phyloP scores from a whole-genome alignment of 1,140 invertebrate species.

The Sminthurinus signatus region DNA sequence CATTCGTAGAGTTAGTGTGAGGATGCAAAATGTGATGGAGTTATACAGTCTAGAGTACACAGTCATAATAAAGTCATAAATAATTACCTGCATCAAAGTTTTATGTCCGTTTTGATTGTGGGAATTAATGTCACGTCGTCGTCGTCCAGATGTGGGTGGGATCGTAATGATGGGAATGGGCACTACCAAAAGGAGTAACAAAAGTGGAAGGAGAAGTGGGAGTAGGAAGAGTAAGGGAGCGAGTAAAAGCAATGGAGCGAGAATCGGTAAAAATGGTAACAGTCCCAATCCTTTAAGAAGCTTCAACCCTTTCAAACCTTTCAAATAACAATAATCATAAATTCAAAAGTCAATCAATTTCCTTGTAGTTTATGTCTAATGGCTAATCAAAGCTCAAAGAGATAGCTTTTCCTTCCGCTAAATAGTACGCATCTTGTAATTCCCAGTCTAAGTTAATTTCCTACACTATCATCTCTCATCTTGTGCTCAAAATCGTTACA shows the following conservation, averaged over 20 bases:
- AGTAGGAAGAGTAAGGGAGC: constrained; percentile 8
- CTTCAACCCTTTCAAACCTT: constrained; percentile 30
- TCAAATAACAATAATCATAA: too few species aligned
- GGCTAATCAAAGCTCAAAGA: too few species aligned
- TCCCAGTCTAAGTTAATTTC: too few species aligned
- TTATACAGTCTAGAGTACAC: not conserved
- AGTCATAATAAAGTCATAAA: too few species aligned
- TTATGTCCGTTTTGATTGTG: not conserved
- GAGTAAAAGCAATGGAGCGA: constrained; percentile 6
- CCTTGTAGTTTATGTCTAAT: too few species aligned
- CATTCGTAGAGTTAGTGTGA: not conserved
- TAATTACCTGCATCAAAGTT: constrained; percentile 18
- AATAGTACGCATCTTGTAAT: too few species aligned
- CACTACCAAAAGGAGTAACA: constrained; percentile 19
- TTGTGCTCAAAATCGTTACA: too few species aligned
- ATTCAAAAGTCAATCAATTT: too few species aligned
- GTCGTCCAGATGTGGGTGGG: not conserved
- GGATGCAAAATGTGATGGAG: constrained; percentile 1
- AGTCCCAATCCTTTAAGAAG: constrained; percentile 14
- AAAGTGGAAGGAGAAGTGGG: constrained; percentile 11
- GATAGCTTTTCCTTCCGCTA: too few species aligned
- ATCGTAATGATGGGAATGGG: constrained; percentile 23
- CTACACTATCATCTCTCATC: too few species aligned
- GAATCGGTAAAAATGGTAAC: constrained; percentile 16
- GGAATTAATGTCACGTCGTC: not conserved